A percentile compares a stretch with the other conserved stretches of the same genome.
Conservation (phyloP, 2,113 vertebrate species). For the Morone chrysops region DNA sequence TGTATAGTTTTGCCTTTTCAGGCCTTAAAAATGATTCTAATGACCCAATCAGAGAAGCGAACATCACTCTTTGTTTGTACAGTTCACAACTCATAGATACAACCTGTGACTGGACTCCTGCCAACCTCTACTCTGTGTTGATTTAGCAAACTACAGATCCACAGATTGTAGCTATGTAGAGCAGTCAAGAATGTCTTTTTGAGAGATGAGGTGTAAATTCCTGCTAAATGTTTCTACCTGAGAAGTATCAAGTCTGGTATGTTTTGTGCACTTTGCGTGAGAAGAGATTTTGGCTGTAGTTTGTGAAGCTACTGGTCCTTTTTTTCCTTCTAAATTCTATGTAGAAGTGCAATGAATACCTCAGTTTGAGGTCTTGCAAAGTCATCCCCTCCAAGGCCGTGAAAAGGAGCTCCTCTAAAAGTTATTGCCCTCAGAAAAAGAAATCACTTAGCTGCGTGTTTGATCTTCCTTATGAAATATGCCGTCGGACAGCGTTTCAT, state of each 20-base stretch:
- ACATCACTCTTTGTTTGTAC: background rate
- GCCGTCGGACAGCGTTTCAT: conserved; percentile 69
- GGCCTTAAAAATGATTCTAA: background rate
- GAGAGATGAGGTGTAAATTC: conserved; percentile 50
- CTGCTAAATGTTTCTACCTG: conserved; percentile 1
- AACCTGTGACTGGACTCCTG: conserved; percentile 1
- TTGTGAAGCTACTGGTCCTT: conserved; percentile 18
- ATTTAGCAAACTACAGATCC: conserved; percentile 20
- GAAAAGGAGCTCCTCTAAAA: conserved; percentile 64
- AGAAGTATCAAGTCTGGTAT: conserved; percentile 21
- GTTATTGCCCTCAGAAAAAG: conserved; percentile 69
- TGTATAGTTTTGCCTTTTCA: no score
- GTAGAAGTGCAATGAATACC: conserved; percentile 48
- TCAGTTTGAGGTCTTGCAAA: conserved; percentile 50
- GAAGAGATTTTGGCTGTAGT: conserved; percentile 19
- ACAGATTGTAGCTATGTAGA: conserved; percentile 5
- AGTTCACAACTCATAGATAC: no score
- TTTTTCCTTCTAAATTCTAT: conserved; percentile 12
- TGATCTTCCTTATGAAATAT: conserved; percentile 79
- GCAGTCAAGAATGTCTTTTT: conserved; percentile 28
- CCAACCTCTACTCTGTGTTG: conserved; percentile 8
- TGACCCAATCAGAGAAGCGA: background rate
- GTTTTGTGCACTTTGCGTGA: conserved; percentile 35
- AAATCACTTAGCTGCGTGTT: conserved; percentile 72
- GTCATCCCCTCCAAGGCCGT: conserved; percentile 50